Base-by-base conservation (phyloP, 2,888 invertebrate species). In the Aspidiotus rigidus region DNA sequence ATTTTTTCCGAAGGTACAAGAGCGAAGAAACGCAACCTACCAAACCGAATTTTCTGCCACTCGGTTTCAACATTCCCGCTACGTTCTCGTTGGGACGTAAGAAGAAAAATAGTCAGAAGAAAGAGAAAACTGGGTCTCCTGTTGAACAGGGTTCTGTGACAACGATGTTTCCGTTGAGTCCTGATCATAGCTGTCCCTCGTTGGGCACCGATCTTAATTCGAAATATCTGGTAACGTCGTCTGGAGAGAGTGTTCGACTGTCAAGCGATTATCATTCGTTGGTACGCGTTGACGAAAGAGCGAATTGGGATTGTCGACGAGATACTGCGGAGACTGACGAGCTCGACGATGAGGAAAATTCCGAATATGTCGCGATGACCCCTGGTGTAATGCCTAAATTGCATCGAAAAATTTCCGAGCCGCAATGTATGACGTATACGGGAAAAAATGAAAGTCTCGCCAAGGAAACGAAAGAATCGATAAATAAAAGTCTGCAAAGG, bases 11-110 rank as follows among this genome's bases (percentile, higher is more conserved):
- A 9, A 57, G 56, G 44, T 44, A 57, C 10, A 66, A 56, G 16
- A 56, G 28, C 59, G 66, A 66, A 16, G 59, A 66, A 28, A 59
- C 66, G 49, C 9, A 11, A 54, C 13, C 64, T 1, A 42, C 59
- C 16, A 66, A 66, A 39, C 66, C 66, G 28, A 66, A 66, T 59
- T 69, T 69, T 39, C 44, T 69, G 54, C 62, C 69, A 10, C 55
- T 69, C 17, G 62, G 59, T 39, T 41, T 67, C 72, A 49, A 71
- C 73, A 41, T 74, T 72, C 28, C 72, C 72, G 28, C 71, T 69
- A 13, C 71, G 72, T 69, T 69, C 57, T 42, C 69, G 13, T 62
- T 62, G 55, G 54, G 55, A 11, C 62, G 69, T 13, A 44, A 62
- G 15, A 62, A 62, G 55, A 69, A 69, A 56, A 62, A 62, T 42